Base-by-base conservation (phyloP, 2,113 vertebrate species). In the Pogona vitticeps region DNA sequence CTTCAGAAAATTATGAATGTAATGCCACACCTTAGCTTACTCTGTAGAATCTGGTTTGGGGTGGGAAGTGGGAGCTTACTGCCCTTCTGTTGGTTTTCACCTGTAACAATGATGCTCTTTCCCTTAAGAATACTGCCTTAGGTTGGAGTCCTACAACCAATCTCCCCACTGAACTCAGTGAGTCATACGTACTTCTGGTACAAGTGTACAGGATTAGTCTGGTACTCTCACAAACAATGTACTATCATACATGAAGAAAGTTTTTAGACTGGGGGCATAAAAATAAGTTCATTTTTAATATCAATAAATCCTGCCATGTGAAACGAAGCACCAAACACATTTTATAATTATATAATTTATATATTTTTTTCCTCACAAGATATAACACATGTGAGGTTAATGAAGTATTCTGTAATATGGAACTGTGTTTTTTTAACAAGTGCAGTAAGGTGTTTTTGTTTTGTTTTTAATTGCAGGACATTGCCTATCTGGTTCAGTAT, bases 401-500 rank as follows among this genome's bases (percentile, higher is more conserved):
- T 92, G 94, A 94, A 89, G 31, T 82, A 87, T 91, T 92, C 93
- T 31, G 2, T 87, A 92, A 87, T 65, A 91, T 93, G 93, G 86
- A 7, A 0, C 6, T 91, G 93, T 67, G 68, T 91, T 94, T 96
- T n/a, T 96, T 93, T 96, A 94, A 94, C 95, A 95, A 95, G 95
- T 95, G 91, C 83, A 83, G 93, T 92, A 93, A 91, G 94, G 95
- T 95, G 5, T 52, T 52, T 52, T 52, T 93, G 94, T 95, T 96
- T 95, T 26, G 14, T 80, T 63, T 28, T 65, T 23, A 36, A 46
- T 31, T 95, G 92, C 94, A 89, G 93, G 95, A 94, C 95, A 92
- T 96, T 95, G 96, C 96, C 96, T 96, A 97, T 96, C 96, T 97
- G 96, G 96, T 96, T 91, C 89, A 97, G 93, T 61, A 70, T 92